These are phyloP conservation scores for Alligator mississippiensis DNA, from an alignment of 2,113 vertebrate genomes.

Conservation along the genomic window DNA sequence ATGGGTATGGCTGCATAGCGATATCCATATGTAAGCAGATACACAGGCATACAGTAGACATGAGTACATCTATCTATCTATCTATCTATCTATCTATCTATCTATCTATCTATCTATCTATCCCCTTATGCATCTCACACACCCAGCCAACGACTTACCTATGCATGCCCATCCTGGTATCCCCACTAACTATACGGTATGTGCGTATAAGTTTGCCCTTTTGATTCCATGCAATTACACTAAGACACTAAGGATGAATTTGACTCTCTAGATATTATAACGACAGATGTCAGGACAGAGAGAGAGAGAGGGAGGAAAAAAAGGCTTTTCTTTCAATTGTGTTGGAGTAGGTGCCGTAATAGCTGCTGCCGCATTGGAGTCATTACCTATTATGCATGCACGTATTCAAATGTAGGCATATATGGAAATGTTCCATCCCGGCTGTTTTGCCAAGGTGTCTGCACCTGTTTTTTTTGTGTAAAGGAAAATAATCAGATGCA, in stretches of 20 bases:
- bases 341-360: not conserved
- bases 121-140: not conserved
- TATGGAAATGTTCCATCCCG: not conserved
- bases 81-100: not conserved
- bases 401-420: not conserved
- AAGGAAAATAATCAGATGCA: constrained; percentile 12
- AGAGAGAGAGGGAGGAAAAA: not conserved
- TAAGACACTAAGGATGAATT: not conserved
- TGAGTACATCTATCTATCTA: not conserved
- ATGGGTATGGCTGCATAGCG: no score
- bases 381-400: not conserved
- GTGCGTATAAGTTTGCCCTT: no score
- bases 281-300: not conserved
- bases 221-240: not conserved
- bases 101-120: not conserved
- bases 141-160: not conserved
- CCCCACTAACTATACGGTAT: no score
- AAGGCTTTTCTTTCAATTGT: not conserved
- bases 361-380: not conserved
- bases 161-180: not conserved
- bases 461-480: not conserved
- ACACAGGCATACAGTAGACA: no score
- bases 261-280: not conserved
- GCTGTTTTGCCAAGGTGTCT: not conserved
- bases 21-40: no score